These are phyloP conservation scores for Masticophis lateralis DNA, from an alignment of 2,797 vertebrate genomes.

Conservation along the genomic window DNA sequence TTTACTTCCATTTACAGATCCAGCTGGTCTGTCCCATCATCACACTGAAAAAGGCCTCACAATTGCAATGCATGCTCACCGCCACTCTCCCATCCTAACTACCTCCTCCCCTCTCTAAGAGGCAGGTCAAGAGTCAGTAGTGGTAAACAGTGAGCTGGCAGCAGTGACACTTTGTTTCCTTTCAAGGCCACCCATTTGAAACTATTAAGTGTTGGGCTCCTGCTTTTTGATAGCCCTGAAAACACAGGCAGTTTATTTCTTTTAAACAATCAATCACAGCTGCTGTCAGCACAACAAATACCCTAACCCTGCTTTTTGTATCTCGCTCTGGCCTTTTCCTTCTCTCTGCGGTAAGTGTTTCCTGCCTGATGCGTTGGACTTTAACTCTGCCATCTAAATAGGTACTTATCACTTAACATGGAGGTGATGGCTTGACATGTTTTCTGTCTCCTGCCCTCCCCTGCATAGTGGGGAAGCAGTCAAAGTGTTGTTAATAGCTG, in stretches of 20 bases:
- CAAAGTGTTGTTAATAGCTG: constrained; percentile 74
- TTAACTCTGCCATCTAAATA: constrained; percentile 72
- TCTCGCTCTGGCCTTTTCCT: constrained; percentile 54
- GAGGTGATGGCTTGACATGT: constrained; percentile 72
- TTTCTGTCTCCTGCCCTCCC: constrained; percentile 68
- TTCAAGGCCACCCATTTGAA: constrained; percentile 67
- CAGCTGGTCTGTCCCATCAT: not conserved
- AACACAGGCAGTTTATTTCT: constrained; percentile 68
- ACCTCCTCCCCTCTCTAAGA: constrained; percentile 3
- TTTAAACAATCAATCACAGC: constrained; percentile 72
- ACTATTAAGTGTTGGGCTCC: constrained; percentile 67
- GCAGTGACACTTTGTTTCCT: constrained; percentile 61
- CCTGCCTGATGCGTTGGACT: constrained; percentile 65
- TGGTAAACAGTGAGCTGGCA: constrained; percentile 37
- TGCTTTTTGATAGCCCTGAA: constrained; percentile 67
- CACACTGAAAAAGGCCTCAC: constrained; percentile 49
- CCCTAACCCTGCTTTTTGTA: constrained; percentile 63
- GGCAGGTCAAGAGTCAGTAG: constrained; percentile 52
- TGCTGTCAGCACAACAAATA: constrained; percentile 74
- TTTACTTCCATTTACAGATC: not conserved
- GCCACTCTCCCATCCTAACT: not conserved
- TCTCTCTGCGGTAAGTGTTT: constrained; percentile 63
- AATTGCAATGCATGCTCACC: constrained; percentile 39
- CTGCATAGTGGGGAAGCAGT: constrained; percentile 65
- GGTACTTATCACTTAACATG: constrained; percentile 76